Evolutionary conservation across 2,113 vertebrate species (phyloP), one percentile per base, ranked within the genome.

Genomic region (Dasyprocta punctata): DNA sequence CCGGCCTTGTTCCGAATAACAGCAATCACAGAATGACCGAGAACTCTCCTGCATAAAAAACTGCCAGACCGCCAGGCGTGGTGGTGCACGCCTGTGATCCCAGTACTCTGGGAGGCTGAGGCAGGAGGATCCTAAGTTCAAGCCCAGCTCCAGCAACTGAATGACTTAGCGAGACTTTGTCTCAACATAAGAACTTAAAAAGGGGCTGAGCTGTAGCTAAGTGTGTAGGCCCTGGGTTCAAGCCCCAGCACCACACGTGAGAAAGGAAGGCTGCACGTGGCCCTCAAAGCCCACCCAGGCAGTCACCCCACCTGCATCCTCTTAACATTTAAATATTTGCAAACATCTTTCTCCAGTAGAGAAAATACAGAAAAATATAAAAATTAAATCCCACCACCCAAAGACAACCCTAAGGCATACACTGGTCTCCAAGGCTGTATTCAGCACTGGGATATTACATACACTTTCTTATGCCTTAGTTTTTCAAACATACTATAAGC

Each of bases 291-390:
- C 78, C n/a, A 1, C 65, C 80, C 49, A 67, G 56, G 41, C 19
- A 7, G 33, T 2, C 0, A 6, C 30, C 3, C 24, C 2, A 26
- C 17, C 2, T 26, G 12, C 44, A 56, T 56, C 82, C 65, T 78
- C 80, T 92, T 95, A 69, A 75, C n/a, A 81, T 28, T 80, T 81
- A 82, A 89, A 82, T 77, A 92, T 49, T 54, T 49, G 11, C 44
- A 86, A 85, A 75, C n/a, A 77, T 78, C 49, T 82, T 86, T 78
- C 93, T 89, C 71, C 28, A 89, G 26, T 26, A 84, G 26, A 36
- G 19, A 89, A 63, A 83, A 88, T 52, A 33, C 14, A 61, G 26
- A 7, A 88, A 94, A 54, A 86, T 77, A 78, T 33, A 41, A 38
- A 61, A 61, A 65, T 12, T 56, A 86, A 87, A 47, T 41, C 36